These are phyloP conservation scores for Mesocricetus auratus DNA, from an alignment of 2,113 vertebrate genomes.

Conservation along the genomic window DNA sequence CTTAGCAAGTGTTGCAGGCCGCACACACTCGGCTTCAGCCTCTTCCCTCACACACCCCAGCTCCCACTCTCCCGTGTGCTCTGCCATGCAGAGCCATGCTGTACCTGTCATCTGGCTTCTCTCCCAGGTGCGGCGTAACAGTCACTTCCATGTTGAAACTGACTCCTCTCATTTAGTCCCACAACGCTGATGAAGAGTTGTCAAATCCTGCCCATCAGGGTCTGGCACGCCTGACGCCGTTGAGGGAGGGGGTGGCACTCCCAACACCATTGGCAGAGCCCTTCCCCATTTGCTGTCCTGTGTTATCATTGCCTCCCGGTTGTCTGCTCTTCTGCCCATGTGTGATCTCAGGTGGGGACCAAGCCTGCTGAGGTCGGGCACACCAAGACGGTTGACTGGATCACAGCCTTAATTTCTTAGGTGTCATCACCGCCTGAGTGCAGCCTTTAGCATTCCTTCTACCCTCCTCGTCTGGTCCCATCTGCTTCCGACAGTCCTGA, in stretches of 20 bases:
- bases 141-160: background rate
- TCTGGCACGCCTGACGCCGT: background rate
- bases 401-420: background rate
- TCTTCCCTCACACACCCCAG: background rate
- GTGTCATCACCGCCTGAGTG: background rate
- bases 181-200: background rate
- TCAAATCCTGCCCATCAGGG: background rate
- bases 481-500: background rate
- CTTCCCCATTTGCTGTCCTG: rapidly evolving
- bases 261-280: rapidly evolving
- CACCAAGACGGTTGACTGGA: no score
- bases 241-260: background rate
- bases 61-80: background rate
- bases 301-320: background rate
- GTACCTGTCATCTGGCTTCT: background rate
- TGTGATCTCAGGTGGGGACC: background rate
- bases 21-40: background rate
- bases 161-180: constrained; percentile 1
- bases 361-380: background rate
- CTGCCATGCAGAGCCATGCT: background rate
- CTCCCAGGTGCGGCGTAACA: background rate
- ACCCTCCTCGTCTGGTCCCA: background rate
- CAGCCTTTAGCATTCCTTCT: no score
- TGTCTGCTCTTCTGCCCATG: background rate
- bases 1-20: background rate